Conservation (phyloP, 2,888 invertebrate genomes). For the Aleiodes alternator region DNA sequence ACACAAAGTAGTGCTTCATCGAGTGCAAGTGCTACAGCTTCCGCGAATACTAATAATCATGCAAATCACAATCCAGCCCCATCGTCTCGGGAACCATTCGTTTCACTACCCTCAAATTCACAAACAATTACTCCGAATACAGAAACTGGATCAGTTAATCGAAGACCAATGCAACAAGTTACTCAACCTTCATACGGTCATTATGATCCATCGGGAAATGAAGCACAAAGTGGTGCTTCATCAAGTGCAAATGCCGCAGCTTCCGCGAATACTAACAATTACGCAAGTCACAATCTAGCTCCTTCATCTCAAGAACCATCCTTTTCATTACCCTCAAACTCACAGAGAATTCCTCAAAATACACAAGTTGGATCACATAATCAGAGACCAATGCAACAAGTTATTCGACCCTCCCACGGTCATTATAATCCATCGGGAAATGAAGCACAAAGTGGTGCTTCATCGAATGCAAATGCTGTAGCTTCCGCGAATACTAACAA, state of each 20-base stretch:
- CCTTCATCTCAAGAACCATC: conserved; percentile 7
- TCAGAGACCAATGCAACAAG: not conserved
- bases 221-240: not conserved
- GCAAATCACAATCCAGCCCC: not conserved
- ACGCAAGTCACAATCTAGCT: not conserved
- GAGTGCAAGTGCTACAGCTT: conserved; percentile 36
- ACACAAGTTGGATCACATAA: no score
- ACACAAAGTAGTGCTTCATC: not conserved
- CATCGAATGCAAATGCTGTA: conserved; percentile 14
- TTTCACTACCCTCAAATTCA: no score
- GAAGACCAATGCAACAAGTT: not conserved
- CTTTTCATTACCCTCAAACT: not conserved
- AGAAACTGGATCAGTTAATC: no score
- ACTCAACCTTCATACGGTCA: not conserved
- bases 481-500: conserved; percentile 32
- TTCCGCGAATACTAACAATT: conserved; percentile 32
- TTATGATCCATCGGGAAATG: not conserved
- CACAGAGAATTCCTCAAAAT: no score
- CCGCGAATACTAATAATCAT: conserved; percentile 38
- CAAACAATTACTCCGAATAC: no score
- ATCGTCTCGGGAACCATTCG: conserved; percentile 1
- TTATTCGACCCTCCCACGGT: not conserved
- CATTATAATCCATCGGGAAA: not conserved
- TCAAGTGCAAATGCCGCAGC: conserved; percentile 1
- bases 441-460: not conserved